Conservation (phyloP, 2,888 invertebrate genomes). For the Coenonympha glycerion region DNA sequence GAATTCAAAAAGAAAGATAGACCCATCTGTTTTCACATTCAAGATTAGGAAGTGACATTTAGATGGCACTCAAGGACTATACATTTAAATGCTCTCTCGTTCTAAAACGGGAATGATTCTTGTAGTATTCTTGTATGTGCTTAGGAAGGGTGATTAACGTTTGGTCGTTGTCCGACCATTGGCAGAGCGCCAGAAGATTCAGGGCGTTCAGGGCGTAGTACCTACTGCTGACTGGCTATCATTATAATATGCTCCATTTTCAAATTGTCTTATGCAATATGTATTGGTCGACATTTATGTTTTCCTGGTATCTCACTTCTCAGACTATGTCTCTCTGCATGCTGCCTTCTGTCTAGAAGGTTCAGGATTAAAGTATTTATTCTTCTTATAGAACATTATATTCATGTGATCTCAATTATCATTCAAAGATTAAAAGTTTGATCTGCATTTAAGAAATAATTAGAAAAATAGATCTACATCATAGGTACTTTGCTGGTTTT, state of each 20-base stretch:
- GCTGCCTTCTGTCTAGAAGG: no score
- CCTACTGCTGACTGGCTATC: constrained; percentile 9
- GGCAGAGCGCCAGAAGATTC: constrained; percentile 50
- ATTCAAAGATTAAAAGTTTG: background rate
- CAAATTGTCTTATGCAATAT: constrained; percentile 22
- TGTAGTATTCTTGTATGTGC: constrained; percentile 21
- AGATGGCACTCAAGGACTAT: constrained; percentile 30
- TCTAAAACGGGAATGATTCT: constrained; percentile 55
- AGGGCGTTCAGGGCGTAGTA: constrained; percentile 15
- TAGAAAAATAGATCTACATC: no score
- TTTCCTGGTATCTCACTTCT: background rate
- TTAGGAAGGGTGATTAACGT: constrained; percentile 21
- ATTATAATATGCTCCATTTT: constrained; percentile 14
- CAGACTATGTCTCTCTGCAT: no score
- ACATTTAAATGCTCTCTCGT: constrained; percentile 44
- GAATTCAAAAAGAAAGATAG: background rate
- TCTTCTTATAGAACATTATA: no score
- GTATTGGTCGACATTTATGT: background rate
- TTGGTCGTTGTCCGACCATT: constrained; percentile 59
- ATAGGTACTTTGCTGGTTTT: no score
- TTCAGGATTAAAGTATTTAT: no score
- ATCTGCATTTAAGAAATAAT: background rate
- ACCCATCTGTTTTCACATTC: background rate
- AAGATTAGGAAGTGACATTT: constrained; percentile 32
- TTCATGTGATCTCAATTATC: background rate